Base-by-base conservation (phyloP, 2,113 vertebrate species). In the Vimba vimba region DNA sequence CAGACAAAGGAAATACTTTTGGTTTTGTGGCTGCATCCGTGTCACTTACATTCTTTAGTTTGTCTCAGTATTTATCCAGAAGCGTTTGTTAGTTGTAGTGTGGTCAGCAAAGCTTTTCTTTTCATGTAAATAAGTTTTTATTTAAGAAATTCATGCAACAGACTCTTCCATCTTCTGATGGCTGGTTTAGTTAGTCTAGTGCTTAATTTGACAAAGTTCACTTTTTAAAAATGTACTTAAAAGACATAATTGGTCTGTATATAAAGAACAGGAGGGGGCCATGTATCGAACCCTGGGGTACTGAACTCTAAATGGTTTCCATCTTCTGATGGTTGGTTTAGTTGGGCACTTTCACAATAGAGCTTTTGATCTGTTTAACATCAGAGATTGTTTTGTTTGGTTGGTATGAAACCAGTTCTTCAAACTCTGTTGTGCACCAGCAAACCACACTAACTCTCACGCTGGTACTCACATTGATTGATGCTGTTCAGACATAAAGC, bases 41-140 rank as follows among this genome's bases (percentile, higher is more conserved):
- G 8, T 52, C 4, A 47, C 64, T 62, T 50, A 1, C 21, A 59
- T 60, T 15, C 3, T 33, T 69, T 45, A 9, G 21, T 11, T 8
- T 69, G 33, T 50, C 5, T 73, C 39, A 13, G 69, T 45, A n/a
- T 12, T 64, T 74, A 15, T 75, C 43, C n/a, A 2, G 23, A 47
- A 59, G 76, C 60, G 30, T 21, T 81, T 71, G 79, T 86, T 50
- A 33, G 55, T 21, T 55, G 2, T 64, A 6, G 21, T 27, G 39
- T 15, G 57, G 11, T 8, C 4, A 86, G 60, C 66, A 69, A 69
- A 39, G 19, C 66, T 71, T 74, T 87, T 91, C 86, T 80, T 52
- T 50, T 62, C 5, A 33, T 66, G 71, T 62, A 27, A 66, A 60
- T 33, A 17, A 0, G n/a, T 25, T 10, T 10, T 59, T 1, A 12